Evolutionary conservation across 2,113 vertebrate species (phyloP).

Genomic region (Malurus melanocephalus): DNA sequence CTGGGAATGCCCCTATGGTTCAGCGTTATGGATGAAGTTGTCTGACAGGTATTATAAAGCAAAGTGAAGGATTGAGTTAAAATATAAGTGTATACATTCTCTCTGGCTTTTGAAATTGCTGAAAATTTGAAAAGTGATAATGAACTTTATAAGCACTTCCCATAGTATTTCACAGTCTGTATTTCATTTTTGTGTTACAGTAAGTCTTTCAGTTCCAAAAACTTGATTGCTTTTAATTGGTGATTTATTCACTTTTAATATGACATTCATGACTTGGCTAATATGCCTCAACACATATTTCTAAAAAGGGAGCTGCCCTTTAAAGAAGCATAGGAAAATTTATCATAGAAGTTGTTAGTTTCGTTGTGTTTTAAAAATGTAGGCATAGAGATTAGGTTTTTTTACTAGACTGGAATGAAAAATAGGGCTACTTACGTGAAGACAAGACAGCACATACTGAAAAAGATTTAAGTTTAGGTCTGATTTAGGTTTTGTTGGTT

Average conservation of each 20-base stretch:
- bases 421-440: neutral
- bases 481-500: neutral
- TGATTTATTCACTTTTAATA: slow-evolving; percentile 22
- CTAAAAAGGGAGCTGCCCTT: neutral
- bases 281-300: neutral
- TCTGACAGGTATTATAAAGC: neutral
- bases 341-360: neutral
- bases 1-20: neutral
- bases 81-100: neutral
- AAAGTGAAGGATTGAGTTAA: slow-evolving; percentile 6
- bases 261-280: neutral
- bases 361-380: neutral
- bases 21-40: neutral
- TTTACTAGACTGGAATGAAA: neutral
- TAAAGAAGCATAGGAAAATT: neutral
- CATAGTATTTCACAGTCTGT: neutral
- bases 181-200: neutral
- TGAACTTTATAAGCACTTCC: slow-evolving; percentile 16
- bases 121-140: slow-evolving; percentile 42
- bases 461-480: neutral
- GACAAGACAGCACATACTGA: neutral
- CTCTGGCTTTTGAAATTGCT: neutral
- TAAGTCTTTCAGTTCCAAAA: neutral
- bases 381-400: neutral
- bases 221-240: neutral